Evolutionary conservation across 2,888 invertebrate genomes (phyloP).

Genomic region (Pristionchus japonicus): DNA sequence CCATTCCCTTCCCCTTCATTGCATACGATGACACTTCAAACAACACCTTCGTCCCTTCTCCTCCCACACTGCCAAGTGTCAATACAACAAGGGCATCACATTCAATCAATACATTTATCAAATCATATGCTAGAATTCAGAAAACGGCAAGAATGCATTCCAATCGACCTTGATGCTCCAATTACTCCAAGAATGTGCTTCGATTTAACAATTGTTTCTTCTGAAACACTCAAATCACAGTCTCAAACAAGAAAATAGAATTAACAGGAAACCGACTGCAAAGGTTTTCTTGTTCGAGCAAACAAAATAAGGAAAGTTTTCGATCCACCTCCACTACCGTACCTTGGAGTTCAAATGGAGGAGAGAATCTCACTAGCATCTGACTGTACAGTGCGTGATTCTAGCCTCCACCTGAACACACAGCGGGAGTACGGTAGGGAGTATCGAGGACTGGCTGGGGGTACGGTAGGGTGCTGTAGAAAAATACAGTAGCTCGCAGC

Average conservation of each 20-base stretch:
- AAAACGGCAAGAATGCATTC: background rate
- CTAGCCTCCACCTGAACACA: constrained; percentile 51
- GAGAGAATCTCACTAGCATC: constrained; percentile 58
- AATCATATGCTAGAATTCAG: background rate
- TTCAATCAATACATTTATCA: background rate
- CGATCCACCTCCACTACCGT: background rate
- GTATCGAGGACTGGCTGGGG: background rate
- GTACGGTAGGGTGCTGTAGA: no score
- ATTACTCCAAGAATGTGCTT: no score
- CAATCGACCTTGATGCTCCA: no score
- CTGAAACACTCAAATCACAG: no score
- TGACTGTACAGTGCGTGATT: constrained; percentile 44
- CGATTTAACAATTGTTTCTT: no score
- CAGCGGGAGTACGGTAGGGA: background rate
- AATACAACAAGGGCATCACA: background rate
- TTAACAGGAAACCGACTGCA: background rate
- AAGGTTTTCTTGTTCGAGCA: background rate
- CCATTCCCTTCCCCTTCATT: constrained; percentile 32
- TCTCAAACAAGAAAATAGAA: background rate
- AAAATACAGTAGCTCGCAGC: no score
- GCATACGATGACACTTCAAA: constrained; percentile 27
- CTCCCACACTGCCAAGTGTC: background rate
- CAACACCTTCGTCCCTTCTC: background rate
- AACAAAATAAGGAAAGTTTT: background rate
- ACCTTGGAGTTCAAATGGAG: constrained; percentile 55